Conservation (phyloP, 2,797 vertebrate genomes). For the Rhadinocentrus ornatus region DNA sequence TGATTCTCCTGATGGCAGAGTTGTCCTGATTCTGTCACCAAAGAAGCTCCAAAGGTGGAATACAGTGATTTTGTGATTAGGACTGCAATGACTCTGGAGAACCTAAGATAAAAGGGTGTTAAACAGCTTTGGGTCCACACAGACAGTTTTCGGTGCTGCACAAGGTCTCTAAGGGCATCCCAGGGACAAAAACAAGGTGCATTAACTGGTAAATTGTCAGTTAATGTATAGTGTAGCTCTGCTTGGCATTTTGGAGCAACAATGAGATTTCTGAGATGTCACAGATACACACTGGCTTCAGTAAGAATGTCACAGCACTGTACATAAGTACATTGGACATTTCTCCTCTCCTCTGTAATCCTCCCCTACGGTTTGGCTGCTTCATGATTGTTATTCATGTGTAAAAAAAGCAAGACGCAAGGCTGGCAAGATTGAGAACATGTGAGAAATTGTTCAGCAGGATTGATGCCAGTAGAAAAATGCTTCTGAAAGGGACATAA, state of each 20-base stretch:
- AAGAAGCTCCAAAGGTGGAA: slow-evolving; percentile 60
- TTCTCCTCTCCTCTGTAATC: slow-evolving; percentile 44
- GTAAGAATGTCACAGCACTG: slow-evolving; percentile 31
- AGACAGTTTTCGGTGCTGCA: slow-evolving; percentile 26
- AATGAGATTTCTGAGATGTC: slow-evolving; percentile 24
- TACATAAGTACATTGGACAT: slow-evolving; percentile 42
- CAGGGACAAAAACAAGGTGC: slow-evolving; percentile 30
- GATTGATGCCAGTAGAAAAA: slow-evolving; percentile 42
- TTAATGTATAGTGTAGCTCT: slow-evolving; percentile 50
- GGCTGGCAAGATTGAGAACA: slow-evolving; percentile 39
- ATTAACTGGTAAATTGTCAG: slow-evolving; percentile 59
- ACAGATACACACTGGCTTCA: slow-evolving; percentile 8
- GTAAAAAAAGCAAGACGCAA: slow-evolving; percentile 32
- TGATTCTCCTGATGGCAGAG: slow-evolving; percentile 58
- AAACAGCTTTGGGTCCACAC: slow-evolving; percentile 42
- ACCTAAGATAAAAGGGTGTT: slow-evolving; percentile 34
- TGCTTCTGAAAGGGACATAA: slow-evolving; percentile 39
- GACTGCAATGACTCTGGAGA: slow-evolving; percentile 45
- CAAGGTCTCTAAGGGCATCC: slow-evolving; percentile 31
- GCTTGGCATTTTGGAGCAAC: slow-evolving; percentile 38
- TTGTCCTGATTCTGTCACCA: slow-evolving; percentile 79
- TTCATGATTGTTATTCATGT: slow-evolving; percentile 39
- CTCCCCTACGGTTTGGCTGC: slow-evolving; percentile 41
- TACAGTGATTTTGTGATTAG: slow-evolving; percentile 38
- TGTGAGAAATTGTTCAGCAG: slow-evolving; percentile 34